Conservation (phyloP, 30 jellyfish, hydroid and myxozoan species). For the Chironex yamaguchii region DNA sequence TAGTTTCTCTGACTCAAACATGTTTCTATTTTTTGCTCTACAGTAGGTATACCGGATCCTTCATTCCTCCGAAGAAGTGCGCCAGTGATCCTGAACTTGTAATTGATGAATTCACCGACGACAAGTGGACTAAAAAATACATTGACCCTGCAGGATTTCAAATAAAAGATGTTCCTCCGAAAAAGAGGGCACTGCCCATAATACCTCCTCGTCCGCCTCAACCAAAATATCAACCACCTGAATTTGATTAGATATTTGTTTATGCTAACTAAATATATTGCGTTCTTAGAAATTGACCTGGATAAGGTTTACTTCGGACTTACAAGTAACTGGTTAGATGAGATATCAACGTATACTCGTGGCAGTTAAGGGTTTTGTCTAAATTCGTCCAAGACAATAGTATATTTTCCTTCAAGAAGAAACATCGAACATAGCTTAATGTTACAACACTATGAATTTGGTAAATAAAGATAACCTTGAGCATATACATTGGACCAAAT, state of each 20-base stretch:
- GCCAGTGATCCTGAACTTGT: slow-evolving; percentile 59
- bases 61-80: slow-evolving; percentile 84
- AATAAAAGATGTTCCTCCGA: slow-evolving; percentile 97
- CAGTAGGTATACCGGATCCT: slow-evolving; percentile 96
- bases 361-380: too few relatives aligned
- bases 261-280: too few relatives aligned
- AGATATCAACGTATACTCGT: too few relatives aligned
- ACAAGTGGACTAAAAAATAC: slow-evolving; percentile 91
- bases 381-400: too few relatives aligned
- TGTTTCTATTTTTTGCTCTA: neutral
- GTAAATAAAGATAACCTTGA: too few relatives aligned
- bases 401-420: too few relatives aligned
- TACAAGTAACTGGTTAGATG: too few relatives aligned
- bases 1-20: neutral
- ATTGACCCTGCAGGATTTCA: slow-evolving; percentile 85
- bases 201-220: slow-evolving; percentile 87
- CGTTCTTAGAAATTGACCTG: too few relatives aligned
- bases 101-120: slow-evolving; percentile 87
- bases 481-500: too few relatives aligned
- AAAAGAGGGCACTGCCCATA: slow-evolving; percentile 93
- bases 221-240: slow-evolving; percentile 97
- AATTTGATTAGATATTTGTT: slow-evolving; percentile 83
- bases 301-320: too few relatives aligned
- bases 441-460: too few relatives aligned
- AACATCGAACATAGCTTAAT: too few relatives aligned